Base-by-base conservation (phyloP, 2,797 vertebrate species). In the Naso thynnoides region DNA sequence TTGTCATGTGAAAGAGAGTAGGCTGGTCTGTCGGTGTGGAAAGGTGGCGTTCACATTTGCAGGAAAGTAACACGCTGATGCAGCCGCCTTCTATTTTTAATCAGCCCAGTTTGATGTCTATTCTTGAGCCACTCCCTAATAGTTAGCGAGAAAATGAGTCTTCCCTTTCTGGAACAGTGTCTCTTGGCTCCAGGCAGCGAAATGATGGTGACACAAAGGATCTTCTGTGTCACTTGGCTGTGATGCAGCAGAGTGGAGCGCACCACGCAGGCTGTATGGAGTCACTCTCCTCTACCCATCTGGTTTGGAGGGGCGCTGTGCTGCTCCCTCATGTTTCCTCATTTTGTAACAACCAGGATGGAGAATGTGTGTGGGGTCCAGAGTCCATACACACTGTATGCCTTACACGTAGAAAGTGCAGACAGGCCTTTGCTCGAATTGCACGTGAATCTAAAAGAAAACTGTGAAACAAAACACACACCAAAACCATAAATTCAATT, bases 101-200 rank as follows among this genome's bases (percentile, higher is more conserved):
- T 89, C 81, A 92, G 81, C 89, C 89, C 90, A 92, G 82, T 94
- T 92, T 82, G 76, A 83, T 87, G 82, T 93, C 92, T 94, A 93
- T 93, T 93, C 92, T 88, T 80, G 86, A 92, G 90, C 70, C 84
- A 86, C 84, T 82, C 78, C 86, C 86, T 88, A 74, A 89, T 86
- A 93, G 85, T 88, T 76, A 79, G 76, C 24, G 84, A 89, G 84
- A 87, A 85, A 93, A 92, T 87, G 81, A 92, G 85, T 86, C 87
- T 84, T 89, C 72, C n/a, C 82, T 86, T 83, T 93, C 89, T 91
- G 81, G 89, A 90, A 61, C 91, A 88, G 87, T 83, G 87, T 93
- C 88, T 89, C 85, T 82, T 79, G 84, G 84, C 87, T 89, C 89
- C 86, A 84, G 89, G 90, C 88, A 83, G 81, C 19, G 69, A 76